A percentile compares a stretch with the other conserved stretches of the same genome.
Conservation (phyloP, 2,113 vertebrate genomes). For the Petrocephalus microphthalmus region DNA sequence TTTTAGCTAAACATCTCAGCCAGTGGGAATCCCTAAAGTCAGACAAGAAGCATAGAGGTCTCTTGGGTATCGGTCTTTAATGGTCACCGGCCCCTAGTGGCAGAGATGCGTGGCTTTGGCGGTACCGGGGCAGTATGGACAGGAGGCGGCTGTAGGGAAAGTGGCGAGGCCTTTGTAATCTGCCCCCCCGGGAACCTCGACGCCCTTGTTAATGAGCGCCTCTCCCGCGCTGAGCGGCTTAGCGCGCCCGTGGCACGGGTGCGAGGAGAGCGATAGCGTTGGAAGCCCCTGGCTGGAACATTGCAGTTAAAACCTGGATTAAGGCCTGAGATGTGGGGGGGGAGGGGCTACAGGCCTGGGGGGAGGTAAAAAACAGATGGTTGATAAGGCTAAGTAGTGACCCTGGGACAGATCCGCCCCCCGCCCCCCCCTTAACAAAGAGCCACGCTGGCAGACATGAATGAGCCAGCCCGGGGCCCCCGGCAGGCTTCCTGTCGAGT, state of each 20-base stretch:
- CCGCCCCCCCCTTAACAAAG: no score
- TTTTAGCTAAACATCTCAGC: background rate
- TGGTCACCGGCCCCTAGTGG: background rate
- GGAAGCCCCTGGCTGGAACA: background rate
- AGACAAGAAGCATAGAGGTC: background rate
- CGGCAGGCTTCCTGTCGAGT: background rate
- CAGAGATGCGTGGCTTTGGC: background rate
- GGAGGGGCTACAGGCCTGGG: background rate
- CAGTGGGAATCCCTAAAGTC: background rate
- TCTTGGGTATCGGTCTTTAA: background rate
- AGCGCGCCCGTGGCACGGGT: background rate
- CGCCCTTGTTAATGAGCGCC: background rate
- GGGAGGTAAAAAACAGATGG: constrained; percentile 22
- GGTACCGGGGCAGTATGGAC: background rate
- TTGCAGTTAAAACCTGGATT: constrained; percentile 16
- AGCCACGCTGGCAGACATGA: background rate
- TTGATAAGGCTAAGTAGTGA: constrained; percentile 22
- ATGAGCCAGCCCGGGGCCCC: background rate
- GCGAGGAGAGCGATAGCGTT: constrained; percentile 19
- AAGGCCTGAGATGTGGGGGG: background rate
- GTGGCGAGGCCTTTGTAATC: constrained; percentile 7
- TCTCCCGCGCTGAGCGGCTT: constrained; percentile 6
- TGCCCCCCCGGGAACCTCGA: background rate
- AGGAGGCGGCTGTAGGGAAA: background rate
- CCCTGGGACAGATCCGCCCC: background rate